Conservation (phyloP, 2,113 vertebrate species). For the Rhinolophus ferrumequinum region DNA sequence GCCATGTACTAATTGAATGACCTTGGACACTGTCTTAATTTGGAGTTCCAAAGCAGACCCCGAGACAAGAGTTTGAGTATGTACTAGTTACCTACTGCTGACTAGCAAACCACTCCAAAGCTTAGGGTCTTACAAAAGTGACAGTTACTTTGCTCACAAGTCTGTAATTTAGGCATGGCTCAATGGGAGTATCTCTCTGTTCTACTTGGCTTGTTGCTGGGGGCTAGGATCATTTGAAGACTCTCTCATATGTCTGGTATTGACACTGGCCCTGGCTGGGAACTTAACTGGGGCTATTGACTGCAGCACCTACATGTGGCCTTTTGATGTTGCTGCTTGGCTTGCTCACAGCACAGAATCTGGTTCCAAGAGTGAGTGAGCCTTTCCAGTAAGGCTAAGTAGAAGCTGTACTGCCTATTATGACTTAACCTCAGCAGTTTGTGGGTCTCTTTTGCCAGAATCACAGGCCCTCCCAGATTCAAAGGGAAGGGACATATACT, state of each 20-base stretch:
- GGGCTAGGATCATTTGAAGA: neutral
- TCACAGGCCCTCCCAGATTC: neutral
- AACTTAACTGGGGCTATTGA: neutral
- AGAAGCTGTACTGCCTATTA: neutral
- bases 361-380: neutral
- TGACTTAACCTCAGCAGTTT: neutral
- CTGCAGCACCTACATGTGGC: neutral
- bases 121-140: neutral
- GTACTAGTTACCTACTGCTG: neutral
- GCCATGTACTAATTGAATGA: neutral
- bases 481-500: neutral
- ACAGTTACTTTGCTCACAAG: neutral
- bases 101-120: neutral
- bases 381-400: neutral
- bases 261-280: neutral
- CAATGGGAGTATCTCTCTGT: neutral
- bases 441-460: neutral
- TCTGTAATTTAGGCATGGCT: neutral
- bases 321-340: neutral
- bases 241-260: neutral
- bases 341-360: neutral
- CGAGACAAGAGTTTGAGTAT: constrained; percentile 3
- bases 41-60: constrained; percentile 9
- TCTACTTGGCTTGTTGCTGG: neutral
- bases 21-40: neutral